Conservation (phyloP, 2,888 invertebrate genomes). For the Zootermopsis nevadensis region DNA sequence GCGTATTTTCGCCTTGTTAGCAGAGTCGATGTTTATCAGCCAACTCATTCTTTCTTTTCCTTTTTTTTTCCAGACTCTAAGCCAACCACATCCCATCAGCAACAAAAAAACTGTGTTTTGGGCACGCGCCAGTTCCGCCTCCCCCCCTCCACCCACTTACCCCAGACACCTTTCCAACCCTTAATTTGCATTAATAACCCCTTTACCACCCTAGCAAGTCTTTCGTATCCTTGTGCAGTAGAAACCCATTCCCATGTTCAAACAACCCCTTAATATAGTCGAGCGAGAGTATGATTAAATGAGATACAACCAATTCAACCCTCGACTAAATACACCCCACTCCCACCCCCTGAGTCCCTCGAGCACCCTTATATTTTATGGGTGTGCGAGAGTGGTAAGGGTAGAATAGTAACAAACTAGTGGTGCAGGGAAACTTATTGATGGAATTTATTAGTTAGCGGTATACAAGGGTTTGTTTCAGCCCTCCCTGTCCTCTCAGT, state of each 20-base stretch:
- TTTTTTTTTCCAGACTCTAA: background rate
- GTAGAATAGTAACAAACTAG: no score
- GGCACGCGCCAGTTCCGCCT: conserved; percentile 22
- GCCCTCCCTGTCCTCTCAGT: no score
- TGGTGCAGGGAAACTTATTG: no score
- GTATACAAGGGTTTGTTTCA: no score
- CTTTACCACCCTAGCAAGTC: background rate
- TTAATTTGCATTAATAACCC: conserved; percentile 44
- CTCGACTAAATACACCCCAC: background rate
- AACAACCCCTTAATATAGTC: conserved; percentile 28
- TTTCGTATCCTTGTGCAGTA: background rate
- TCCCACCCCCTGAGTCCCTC: background rate
- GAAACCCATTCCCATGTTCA: conserved; percentile 5
- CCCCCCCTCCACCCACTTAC: background rate
- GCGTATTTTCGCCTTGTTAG: background rate
- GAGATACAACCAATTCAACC: conserved; percentile 23
- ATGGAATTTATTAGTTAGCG: no score
- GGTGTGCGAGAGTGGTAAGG: background rate
- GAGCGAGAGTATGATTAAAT: conserved; percentile 16
- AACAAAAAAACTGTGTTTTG: conserved; percentile 18
- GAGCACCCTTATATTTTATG: conserved; percentile 18
- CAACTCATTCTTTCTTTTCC: no score
- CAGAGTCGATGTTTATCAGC: background rate
- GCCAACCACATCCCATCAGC: conserved; percentile 2
- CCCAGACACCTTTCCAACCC: conserved; percentile 29